A percentile compares a stretch with the other conserved stretches of the same genome.
Conservation (phyloP, 2,888 invertebrate genomes). For the Scelioninae gen. 1 region DNA sequence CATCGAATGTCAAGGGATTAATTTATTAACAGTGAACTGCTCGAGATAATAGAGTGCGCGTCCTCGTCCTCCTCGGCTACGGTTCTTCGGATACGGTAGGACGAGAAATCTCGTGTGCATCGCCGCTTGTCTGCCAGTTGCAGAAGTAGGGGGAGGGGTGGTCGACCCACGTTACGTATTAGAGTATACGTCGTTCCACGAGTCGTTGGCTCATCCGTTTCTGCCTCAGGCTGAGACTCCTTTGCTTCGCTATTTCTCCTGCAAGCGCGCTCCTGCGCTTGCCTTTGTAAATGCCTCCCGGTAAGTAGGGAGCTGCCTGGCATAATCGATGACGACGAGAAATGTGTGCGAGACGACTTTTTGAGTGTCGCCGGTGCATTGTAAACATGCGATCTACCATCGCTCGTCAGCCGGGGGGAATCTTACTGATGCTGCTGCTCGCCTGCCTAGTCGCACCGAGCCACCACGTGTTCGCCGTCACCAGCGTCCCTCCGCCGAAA, state of each 20-base stretch:
- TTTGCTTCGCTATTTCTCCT: conserved; percentile 39
- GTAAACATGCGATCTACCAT: conserved; percentile 57
- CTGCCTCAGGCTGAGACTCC: conserved; percentile 41
- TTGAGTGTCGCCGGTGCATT: conserved; percentile 57
- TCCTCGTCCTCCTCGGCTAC: conserved; percentile 55
- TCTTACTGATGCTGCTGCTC: conserved; percentile 66
- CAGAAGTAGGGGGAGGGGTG: conserved; percentile 22
- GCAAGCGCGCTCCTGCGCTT: conserved; percentile 54
- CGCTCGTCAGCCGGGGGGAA: conserved; percentile 36
- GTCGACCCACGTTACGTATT: conserved; percentile 21
- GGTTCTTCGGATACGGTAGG: conserved; percentile 53
- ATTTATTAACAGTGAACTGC: conserved; percentile 53
- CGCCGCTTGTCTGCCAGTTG: conserved; percentile 35
- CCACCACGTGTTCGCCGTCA: conserved; percentile 80
- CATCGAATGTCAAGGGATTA: conserved; percentile 27
- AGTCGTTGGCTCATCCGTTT: conserved; percentile 45
- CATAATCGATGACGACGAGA: conserved; percentile 68
- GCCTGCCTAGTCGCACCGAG: conserved; percentile 67
- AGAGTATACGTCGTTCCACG: no score
- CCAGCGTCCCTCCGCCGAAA: conserved; percentile 84
- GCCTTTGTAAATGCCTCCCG: conserved; percentile 63
- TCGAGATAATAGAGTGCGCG: conserved; percentile 61
- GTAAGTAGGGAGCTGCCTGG: conserved; percentile 59
- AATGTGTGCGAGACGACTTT: conserved; percentile 61
- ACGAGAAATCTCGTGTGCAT: conserved; percentile 44